These are phyloP conservation scores for Thereva nobilitata DNA, from an alignment of 2,888 invertebrate species.

Conservation along the genomic window DNA sequence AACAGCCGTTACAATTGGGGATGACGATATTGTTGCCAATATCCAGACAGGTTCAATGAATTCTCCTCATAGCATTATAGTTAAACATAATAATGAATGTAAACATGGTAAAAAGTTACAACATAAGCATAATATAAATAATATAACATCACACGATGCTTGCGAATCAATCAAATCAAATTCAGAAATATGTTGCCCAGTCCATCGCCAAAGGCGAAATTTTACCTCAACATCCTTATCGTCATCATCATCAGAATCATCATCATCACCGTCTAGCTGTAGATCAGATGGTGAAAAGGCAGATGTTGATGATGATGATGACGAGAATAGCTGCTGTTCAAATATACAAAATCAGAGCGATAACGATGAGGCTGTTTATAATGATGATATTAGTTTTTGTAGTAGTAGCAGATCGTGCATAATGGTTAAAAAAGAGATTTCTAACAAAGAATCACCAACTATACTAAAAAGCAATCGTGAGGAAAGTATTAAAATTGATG, in stretches of 20 bases:
- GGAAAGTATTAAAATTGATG: constrained; percentile 38
- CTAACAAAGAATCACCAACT: constrained; percentile 22
- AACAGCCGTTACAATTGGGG: constrained; percentile 6
- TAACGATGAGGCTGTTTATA: constrained; percentile 20
- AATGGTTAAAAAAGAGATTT: constrained; percentile 17
- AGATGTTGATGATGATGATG: constrained; percentile 36
- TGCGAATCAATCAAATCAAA: constrained; percentile 39
- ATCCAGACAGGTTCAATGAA: neutral
- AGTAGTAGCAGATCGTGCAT: constrained; percentile 34
- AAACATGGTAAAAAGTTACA: constrained; percentile 34
- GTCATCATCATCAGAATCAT: constrained; percentile 42
- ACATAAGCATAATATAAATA: constrained; percentile 34
- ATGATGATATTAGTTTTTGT: constrained; percentile 35
- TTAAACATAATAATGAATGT: constrained; percentile 37
- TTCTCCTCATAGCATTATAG: constrained; percentile 30
- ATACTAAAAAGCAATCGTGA: constrained; percentile 37
- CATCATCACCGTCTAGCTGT: constrained; percentile 16
- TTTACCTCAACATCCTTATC: constrained; percentile 40
- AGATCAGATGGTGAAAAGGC: constrained; percentile 27
- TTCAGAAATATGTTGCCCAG: constrained; percentile 22
- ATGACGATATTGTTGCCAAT: constrained; percentile 7
- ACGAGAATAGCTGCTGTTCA: constrained; percentile 24
- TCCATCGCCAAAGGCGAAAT: constrained; percentile 21
- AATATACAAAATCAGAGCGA: constrained; percentile 13
- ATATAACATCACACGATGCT: constrained; percentile 38